Conservation (phyloP, 2,797 vertebrate genomes). For the Chelmon rostratus region DNA sequence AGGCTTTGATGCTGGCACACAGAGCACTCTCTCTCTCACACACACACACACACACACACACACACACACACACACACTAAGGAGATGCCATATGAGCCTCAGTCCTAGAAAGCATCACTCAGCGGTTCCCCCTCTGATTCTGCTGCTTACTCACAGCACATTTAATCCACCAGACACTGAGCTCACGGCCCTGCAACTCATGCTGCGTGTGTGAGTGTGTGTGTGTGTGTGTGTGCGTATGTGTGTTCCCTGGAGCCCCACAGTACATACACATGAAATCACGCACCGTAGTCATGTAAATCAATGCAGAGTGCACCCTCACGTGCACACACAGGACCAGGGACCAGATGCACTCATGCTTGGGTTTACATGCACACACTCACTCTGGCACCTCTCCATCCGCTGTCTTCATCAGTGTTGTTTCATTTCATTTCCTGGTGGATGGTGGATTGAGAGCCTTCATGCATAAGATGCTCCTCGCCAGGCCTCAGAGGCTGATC, state of each 20-base stretch:
- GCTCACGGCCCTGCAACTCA: slow-evolving; percentile 56
- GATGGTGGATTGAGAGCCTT: slow-evolving; percentile 28
- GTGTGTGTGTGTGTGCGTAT: background rate
- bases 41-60: slow-evolving; percentile 28
- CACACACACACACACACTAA: slow-evolving; percentile 32
- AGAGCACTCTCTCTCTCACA: slow-evolving; percentile 24
- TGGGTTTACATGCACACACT: slow-evolving; percentile 29
- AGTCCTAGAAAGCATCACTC: slow-evolving; percentile 69
- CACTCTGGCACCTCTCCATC: slow-evolving; percentile 7
- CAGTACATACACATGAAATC: slow-evolving; percentile 17
- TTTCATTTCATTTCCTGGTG: slow-evolving; percentile 44
- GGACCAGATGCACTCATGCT: slow-evolving; percentile 22
- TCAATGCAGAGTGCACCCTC: slow-evolving; percentile 29
- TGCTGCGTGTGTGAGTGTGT: background rate
- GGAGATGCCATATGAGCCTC: slow-evolving; percentile 48
- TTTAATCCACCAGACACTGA: slow-evolving; percentile 69
- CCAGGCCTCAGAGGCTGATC: slow-evolving; percentile 40
- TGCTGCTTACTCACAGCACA: slow-evolving; percentile 62
- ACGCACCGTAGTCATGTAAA: slow-evolving; percentile 21
- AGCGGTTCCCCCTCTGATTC: slow-evolving; percentile 55
- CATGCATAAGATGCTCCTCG: slow-evolving; percentile 50
- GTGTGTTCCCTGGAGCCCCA: background rate
- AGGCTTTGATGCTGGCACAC: slow-evolving; percentile 47
- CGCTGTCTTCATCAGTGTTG: slow-evolving; percentile 23
- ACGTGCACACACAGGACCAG: slow-evolving; percentile 14